These are phyloP conservation scores for Drosophila demipolita DNA, from an alignment of 2,888 invertebrate genomes.

Conservation along the genomic window DNA sequence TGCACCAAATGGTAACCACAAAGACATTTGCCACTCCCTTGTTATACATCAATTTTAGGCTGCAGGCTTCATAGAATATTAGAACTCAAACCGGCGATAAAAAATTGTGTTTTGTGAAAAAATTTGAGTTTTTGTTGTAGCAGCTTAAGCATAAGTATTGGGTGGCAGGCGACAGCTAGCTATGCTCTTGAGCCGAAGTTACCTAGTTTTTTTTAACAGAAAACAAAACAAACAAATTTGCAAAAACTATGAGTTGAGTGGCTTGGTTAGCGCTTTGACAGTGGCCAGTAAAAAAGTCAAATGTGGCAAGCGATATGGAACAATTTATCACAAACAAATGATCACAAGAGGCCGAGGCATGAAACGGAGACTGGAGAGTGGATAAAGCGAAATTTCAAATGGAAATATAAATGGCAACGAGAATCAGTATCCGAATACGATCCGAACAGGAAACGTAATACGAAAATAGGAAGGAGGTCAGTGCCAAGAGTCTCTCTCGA, in stretches of 20 bases:
- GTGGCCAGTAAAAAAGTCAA: constrained; percentile 80
- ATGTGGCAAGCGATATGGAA: constrained; percentile 71
- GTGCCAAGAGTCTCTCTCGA: constrained; percentile 10
- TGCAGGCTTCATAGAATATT: constrained; percentile 24
- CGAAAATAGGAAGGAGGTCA: constrained; percentile 44
- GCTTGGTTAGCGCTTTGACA: constrained; percentile 56
- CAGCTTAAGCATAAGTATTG: neutral
- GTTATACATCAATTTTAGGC: constrained; percentile 5
- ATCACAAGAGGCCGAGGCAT: constrained; percentile 59
- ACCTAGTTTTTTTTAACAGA: constrained; percentile 42
- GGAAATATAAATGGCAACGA: constrained; percentile 5
- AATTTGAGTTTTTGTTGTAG: constrained; percentile 11
- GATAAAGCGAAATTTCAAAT: constrained; percentile 18
- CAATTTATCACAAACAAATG: constrained; percentile 78
- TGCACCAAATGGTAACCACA: constrained; percentile 58
- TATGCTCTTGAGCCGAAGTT: constrained; percentile 26
- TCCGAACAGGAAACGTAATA: constrained; percentile 17
- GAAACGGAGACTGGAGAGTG: constrained; percentile 17
- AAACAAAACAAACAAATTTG: constrained; percentile 5
- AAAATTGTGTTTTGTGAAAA: constrained; percentile 58
- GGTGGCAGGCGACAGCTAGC: constrained; percentile 10
- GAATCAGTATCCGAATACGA: constrained; percentile 11
- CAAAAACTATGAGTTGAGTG: constrained; percentile 27
- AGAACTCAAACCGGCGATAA: constrained; percentile 48
- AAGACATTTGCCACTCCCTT: constrained; percentile 47